Percentiles rank a stretch among this genome's conserved stretches.
These are phyloP conservation scores for Hafferia zeledoni DNA, from an alignment of 2,797 vertebrate genomes.

Conservation along the genomic window DNA sequence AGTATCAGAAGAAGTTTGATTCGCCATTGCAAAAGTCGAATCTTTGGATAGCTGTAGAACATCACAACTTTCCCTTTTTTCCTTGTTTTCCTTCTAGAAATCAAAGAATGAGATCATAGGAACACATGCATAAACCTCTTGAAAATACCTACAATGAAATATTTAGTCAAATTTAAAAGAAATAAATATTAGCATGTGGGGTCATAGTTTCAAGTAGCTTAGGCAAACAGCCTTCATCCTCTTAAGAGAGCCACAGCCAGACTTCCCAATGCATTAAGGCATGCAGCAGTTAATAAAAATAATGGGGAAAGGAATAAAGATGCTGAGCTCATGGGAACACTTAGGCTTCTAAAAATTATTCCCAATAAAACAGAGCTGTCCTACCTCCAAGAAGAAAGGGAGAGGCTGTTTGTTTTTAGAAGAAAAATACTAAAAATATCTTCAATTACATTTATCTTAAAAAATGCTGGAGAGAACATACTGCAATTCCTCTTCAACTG, in stretches of 20 bases:
- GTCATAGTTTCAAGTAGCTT: background rate
- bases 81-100: background rate
- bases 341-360: background rate
- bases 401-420: background rate
- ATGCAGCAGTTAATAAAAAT: background rate
- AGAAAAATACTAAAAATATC: background rate
- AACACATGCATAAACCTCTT: background rate
- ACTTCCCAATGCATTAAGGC: background rate
- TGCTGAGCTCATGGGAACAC: background rate
- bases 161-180: background rate
- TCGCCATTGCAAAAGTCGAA: background rate
- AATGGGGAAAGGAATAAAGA: background rate
- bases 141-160: background rate
- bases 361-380: background rate
- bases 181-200: background rate
- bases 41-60: background rate
- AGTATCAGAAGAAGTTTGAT: background rate
- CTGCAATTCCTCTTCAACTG: background rate
- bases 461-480: background rate
- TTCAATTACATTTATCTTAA: background rate
- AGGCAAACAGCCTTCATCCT: background rate
- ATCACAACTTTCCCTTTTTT: background rate
- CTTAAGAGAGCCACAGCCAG: background rate
- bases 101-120: background rate
- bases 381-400: background rate